Percentiles rank a stretch among this genome's conserved stretches.
These are phyloP conservation scores for Bombus turneri DNA, from an alignment of 1,140 invertebrate species.

Conservation along the genomic window DNA sequence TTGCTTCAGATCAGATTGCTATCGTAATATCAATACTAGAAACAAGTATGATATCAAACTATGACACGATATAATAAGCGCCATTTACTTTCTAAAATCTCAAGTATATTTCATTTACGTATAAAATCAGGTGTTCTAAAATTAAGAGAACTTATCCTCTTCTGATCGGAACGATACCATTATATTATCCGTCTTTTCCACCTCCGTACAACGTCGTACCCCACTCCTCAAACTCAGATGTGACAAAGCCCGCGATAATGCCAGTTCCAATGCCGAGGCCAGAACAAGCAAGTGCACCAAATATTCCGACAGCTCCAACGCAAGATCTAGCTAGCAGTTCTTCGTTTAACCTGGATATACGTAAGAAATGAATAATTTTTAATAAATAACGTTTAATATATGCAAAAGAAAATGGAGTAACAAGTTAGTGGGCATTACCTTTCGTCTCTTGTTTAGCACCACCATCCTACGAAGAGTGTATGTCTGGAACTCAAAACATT, in stretches of 20 bases:
- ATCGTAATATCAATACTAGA: neutral
- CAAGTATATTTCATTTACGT: neutral
- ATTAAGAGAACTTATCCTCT: conserved; percentile 55
- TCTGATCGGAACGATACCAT: conserved; percentile 68
- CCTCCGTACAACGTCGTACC: neutral
- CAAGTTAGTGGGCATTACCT: neutral
- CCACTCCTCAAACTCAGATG: no score
- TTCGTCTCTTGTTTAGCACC: conserved; percentile 49
- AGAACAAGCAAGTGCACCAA: neutral
- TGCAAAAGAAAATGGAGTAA: neutral
- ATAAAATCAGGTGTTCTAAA: conserved; percentile 51
- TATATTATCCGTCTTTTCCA: neutral
- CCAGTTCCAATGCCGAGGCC: conserved; percentile 5
- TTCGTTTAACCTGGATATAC: neutral
- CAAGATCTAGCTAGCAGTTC: neutral
- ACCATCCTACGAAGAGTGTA: conserved; percentile 68
- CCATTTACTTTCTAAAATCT: no score
- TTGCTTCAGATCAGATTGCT: no score
- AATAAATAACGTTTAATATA: no score
- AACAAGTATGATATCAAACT: neutral
- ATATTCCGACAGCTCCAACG: no score
- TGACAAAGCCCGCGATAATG: neutral
- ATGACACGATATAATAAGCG: neutral
- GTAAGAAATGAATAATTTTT: neutral
- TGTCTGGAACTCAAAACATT: conserved; percentile 41